Base-by-base conservation (phyloP, 1,140 invertebrate species). In the Penaeus vannamei region DNA sequence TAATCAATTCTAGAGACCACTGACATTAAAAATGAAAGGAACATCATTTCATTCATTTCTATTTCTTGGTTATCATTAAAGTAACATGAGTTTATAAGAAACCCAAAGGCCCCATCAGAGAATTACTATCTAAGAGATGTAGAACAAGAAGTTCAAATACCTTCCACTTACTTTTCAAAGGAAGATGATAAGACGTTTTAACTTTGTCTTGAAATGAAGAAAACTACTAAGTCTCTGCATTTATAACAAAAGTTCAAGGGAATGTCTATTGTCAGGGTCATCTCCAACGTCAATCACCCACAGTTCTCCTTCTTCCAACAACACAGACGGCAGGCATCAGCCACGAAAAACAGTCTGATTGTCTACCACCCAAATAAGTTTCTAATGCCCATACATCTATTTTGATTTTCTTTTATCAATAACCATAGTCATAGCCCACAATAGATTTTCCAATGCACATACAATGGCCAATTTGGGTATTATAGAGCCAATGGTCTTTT, bases 111-210 rank as follows among this genome's bases (percentile, higher is more conserved):
- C 42, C 42, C 53, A 53, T 53, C 53, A 53, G 10, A 53, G 53
- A 53, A 53, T 53, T 53, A 53, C 53, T 53, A 53, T 53, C 53
- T 53, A 53, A 53, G 23, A 62, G 32, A 86, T 76, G 72, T 60
- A 86, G 66, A 20, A 64, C 32, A 84, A 66, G 22, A 84, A 36
- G 66, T 36, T 64, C 42, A 87, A 66, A 80, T 72, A 87, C 60
- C 80, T 87, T 66, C 86, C 87, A 89, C 87, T 89, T 89, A 89
- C 87, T 89, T 89, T 89, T 76, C 76, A 84, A 53, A 53, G 69
- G 66, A 79, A 79, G 83, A 89, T 72, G 59, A 84, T 61, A 66
- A 89, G 82, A 89, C 80, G 82, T 59, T 36, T 84, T 84, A 5
- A 89, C 87, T 36, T 84, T 84, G n/a, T 84, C 87, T 89, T 89